Evolutionary conservation across 2,888 invertebrate genomes (phyloP).

Genomic region (Nomada ruficornis): DNA sequence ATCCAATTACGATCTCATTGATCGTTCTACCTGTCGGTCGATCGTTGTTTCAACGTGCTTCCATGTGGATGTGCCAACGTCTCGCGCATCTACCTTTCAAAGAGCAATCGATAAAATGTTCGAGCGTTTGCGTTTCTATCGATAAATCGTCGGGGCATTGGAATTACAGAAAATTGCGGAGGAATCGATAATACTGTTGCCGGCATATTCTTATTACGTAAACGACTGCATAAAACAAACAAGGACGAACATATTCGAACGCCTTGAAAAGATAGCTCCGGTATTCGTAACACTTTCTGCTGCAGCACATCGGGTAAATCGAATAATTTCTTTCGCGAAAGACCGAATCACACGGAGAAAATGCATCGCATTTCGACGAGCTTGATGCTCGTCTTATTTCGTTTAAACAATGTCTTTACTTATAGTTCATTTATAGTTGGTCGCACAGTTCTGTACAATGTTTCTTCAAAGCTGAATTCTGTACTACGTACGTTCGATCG

Average conservation of each 20-base stretch:
- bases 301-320: too few species aligned
- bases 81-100: neutral
- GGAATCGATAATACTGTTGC: conserved; percentile 25
- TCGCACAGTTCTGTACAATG: too few species aligned
- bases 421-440: too few species aligned
- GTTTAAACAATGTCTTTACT: too few species aligned
- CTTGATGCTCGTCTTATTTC: too few species aligned
- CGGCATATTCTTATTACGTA: conserved; percentile 22
- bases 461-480: conserved; percentile 6
- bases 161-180: conserved; percentile 12
- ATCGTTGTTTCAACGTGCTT: conserved; percentile 10
- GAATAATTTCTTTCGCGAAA: too few species aligned
- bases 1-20: neutral
- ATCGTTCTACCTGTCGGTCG: conserved; percentile 3
- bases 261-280: neutral
- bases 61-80: neutral
- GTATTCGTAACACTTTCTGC: too few species aligned
- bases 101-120: conserved; percentile 10
- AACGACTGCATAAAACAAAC: conserved; percentile 2
- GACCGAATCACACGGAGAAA: too few species aligned
- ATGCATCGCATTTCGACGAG: too few species aligned
- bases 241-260: neutral
- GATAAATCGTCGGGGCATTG: conserved; percentile 12
- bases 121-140: neutral
- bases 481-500: neutral